These are phyloP conservation scores for Ictalurus punctatus DNA, from an alignment of 2,113 vertebrate species.

Conservation along the genomic window DNA sequence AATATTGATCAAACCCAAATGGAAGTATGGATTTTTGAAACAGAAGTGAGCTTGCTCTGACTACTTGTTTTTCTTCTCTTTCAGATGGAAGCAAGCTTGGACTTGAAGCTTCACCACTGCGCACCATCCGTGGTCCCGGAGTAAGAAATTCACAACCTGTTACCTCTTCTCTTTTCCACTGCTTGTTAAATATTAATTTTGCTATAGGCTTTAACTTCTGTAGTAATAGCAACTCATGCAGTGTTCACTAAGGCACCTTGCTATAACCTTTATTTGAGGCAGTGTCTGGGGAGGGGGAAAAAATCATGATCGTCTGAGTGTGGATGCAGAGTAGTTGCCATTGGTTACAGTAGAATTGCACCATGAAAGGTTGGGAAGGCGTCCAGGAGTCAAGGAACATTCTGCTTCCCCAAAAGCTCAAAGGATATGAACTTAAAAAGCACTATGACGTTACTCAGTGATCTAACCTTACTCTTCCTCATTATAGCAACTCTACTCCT, in stretches of 20 bases:
- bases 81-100: conserved; percentile 52
- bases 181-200: conserved; percentile 9
- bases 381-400: background rate
- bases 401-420: conserved; percentile 28
- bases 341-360: conserved; percentile 39
- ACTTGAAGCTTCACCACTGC: conserved; percentile 58
- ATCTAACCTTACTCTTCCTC: background rate
- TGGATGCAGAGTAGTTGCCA: conserved; percentile 20
- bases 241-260: background rate
- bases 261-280: conserved; percentile 7
- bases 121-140: conserved; percentile 75
- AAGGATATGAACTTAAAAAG: background rate
- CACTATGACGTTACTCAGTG: background rate
- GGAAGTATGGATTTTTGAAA: background rate
- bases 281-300: background rate
- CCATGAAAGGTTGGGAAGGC: conserved; percentile 36
- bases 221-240: conserved; percentile 3
- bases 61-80: conserved; percentile 39
- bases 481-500: background rate
- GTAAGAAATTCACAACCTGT: conserved; percentile 72
- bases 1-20: conserved; percentile 31
- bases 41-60: background rate
- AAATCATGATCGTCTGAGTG: background rate
- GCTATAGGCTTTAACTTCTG: background rate
- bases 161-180: background rate